phyloP scores from a whole-genome alignment of 1,140 invertebrate genomes.

The Drosophila bipectinata region DNA sequence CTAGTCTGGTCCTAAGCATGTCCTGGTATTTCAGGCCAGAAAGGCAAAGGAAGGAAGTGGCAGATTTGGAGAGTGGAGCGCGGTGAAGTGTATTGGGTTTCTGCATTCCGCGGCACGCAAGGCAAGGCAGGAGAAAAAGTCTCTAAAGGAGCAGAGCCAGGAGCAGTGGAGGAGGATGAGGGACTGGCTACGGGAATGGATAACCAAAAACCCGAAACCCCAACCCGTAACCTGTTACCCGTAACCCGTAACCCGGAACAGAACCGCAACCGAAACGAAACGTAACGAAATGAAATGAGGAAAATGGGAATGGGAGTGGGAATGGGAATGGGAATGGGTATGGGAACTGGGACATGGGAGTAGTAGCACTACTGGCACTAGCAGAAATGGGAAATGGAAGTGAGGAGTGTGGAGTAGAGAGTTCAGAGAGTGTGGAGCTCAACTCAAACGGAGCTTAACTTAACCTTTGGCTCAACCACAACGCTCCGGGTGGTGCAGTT shows the following conservation, averaged over 20 bases:
- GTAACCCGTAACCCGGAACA: conserved; percentile 2
- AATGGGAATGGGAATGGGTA: neutral
- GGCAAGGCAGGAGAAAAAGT: conserved; percentile 16
- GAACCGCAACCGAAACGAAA: conserved; percentile 44
- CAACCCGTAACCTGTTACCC: neutral
- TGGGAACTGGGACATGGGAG: neutral
- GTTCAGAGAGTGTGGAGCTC: conserved; percentile 2
- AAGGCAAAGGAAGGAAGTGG: conserved; percentile 2
- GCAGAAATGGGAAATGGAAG: neutral
- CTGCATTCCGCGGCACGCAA: conserved; percentile 67
- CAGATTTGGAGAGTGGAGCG: conserved; percentile 14
- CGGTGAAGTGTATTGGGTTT: conserved; percentile 52
- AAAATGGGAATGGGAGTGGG: neutral
- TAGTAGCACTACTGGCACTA: neutral
- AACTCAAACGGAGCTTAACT: conserved; percentile 59
- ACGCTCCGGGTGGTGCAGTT: conserved; percentile 3
- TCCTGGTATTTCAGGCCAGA: conserved; percentile 58
- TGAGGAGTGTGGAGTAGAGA: neutral
- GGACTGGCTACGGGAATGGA: conserved; percentile 5
- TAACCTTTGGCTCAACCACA: conserved; percentile 57
- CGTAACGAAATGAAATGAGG: conserved; percentile 37
- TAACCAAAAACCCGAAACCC: conserved; percentile 12
- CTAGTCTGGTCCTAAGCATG: conserved; percentile 36
- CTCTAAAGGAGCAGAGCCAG: neutral
- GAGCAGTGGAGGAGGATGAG: neutral